A percentile compares a stretch with the other conserved stretches of the same genome.
These are phyloP conservation scores for Drosophila infuscata DNA, from an alignment of 2,888 invertebrate genomes.

Conservation along the genomic window DNA sequence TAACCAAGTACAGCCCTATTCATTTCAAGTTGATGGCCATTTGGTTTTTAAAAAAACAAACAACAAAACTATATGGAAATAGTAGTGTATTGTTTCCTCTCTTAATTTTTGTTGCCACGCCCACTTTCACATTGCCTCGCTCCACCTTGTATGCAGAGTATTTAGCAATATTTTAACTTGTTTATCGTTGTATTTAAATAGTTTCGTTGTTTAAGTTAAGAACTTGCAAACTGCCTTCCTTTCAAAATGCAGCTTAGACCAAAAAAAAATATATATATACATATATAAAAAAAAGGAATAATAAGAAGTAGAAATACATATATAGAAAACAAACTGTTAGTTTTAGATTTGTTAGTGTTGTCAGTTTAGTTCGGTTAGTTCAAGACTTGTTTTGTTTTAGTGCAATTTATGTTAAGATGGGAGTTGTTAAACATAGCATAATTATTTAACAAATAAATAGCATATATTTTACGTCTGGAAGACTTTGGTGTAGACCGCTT, in stretches of 20 bases:
- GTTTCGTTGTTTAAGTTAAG: conserved; percentile 29
- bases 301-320: background rate
- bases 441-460: conserved; percentile 14
- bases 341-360: conserved; percentile 34
- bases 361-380: conserved; percentile 44
- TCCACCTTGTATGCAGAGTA: background rate
- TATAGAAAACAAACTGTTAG: conserved; percentile 29
- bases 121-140: background rate
- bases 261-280: conserved; percentile 55
- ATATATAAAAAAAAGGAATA: conserved; percentile 39
- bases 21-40: conserved; percentile 29
- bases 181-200: conserved; percentile 10
- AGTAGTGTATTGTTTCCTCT: background rate
- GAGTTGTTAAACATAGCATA: conserved; percentile 34
- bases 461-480: conserved; percentile 20
- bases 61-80: background rate
- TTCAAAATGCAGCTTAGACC: conserved; percentile 74
- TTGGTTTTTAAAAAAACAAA: conserved; percentile 8
- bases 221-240: conserved; percentile 48
- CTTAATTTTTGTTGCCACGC: background rate
- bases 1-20: conserved; percentile 9
- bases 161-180: background rate
- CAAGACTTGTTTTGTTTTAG: conserved; percentile 54
- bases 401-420: conserved; percentile 48
- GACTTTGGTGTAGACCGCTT: conserved; percentile 27